Percentiles rank a stretch among this genome's conserved stretches.
Evolutionary conservation across 2,797 vertebrate species (phyloP).

Genomic region (Pipistrellus pipistrellus): DNA sequence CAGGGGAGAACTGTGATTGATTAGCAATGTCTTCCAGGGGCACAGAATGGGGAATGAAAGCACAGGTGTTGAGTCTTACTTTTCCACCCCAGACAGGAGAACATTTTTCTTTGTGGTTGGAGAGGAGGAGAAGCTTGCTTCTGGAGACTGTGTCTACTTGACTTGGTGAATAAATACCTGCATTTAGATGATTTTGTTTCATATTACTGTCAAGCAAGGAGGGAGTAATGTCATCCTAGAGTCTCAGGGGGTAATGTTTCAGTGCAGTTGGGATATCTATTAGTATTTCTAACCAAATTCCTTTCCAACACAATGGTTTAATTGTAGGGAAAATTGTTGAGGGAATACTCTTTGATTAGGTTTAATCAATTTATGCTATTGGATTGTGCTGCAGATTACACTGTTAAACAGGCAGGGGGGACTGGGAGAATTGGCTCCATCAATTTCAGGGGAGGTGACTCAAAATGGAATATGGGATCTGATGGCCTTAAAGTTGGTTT

Average conservation of each 20-base stretch:
- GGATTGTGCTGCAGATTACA: not conserved
- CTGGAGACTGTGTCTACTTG: not conserved
- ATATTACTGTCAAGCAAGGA: not conserved
- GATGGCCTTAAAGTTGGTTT: not conserved
- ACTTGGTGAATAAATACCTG: not conserved
- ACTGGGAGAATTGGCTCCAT: not conserved
- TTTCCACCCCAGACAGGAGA: not conserved
- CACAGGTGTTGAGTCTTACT: not conserved
- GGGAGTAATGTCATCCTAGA: not conserved
- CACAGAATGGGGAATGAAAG: not conserved
- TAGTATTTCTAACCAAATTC: constrained; percentile 62
- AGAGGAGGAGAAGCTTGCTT: not conserved
- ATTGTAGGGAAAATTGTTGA: constrained; percentile 45
- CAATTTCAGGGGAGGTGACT: not conserved
- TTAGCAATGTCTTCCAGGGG: constrained; percentile 68
- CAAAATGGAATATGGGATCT: not conserved
- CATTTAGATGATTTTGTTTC: constrained; percentile 32
- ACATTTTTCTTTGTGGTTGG: not conserved
- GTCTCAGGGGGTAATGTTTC: not conserved
- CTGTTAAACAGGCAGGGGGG: not conserved
- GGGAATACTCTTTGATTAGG: constrained; percentile 42
- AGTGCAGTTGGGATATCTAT: not conserved
- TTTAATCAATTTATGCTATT: constrained; percentile 40
- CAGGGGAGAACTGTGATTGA: constrained; percentile 67
- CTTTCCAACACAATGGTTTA: constrained; percentile 53